A percentile compares a stretch with the other conserved stretches of the same genome.
These are phyloP conservation scores for Aplysia californica DNA, from an alignment of 1,140 invertebrate genomes.

Conservation along the genomic window DNA sequence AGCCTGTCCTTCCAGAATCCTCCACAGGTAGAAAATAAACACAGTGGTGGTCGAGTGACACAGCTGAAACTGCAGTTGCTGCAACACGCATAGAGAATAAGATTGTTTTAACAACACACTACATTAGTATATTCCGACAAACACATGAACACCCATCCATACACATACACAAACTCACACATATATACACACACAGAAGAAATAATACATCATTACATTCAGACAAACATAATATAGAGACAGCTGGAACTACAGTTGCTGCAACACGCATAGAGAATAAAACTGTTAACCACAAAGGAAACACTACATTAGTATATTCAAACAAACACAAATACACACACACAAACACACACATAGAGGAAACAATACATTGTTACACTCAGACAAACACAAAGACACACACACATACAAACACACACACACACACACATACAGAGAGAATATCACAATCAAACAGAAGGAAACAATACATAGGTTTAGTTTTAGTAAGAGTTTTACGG, in stretches of 20 bases:
- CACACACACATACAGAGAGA: no score
- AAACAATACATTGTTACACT: background rate
- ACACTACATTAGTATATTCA: background rate
- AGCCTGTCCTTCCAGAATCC: slow-evolving; percentile 83
- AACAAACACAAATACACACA: background rate
- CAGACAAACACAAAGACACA: no score
- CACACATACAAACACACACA: no score
- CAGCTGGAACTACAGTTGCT: background rate
- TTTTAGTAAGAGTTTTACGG: no score
- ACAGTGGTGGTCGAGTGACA: slow-evolving; percentile 78
- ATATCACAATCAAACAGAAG: no score
- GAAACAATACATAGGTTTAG: no score
- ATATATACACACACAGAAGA: no score
- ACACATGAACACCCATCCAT: background rate
- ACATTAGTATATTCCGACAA: background rate
- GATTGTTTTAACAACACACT: background rate
- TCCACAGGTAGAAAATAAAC: slow-evolving; percentile 80
- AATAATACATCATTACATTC: background rate
- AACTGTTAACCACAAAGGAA: background rate
- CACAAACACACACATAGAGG: background rate
- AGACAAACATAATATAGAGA: background rate
- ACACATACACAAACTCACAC: slow-evolving; percentile 15
- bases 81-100: background rate
- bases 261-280: background rate
- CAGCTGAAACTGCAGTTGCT: slow-evolving; percentile 68